Conservation (phyloP, 2,888 invertebrate genomes). For the Phortica magna region DNA sequence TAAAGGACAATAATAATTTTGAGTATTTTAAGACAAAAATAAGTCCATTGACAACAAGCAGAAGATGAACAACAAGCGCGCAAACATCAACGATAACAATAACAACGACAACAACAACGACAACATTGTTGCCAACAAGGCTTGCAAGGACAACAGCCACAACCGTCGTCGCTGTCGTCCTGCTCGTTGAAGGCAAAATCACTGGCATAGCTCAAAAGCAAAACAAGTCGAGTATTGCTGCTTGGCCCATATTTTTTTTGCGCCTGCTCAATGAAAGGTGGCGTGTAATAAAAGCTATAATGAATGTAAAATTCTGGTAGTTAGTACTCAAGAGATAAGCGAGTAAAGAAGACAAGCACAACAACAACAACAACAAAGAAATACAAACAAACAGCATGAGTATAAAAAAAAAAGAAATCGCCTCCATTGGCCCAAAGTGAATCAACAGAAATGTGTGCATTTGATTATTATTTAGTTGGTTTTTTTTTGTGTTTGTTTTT, state of each 20-base stretch:
- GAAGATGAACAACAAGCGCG: background rate
- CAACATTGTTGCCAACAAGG: background rate
- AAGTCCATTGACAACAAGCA: slow-evolving; percentile 28
- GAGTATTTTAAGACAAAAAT: slow-evolving; percentile 31
- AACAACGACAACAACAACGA: slow-evolving; percentile 11
- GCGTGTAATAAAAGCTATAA: slow-evolving; percentile 31
- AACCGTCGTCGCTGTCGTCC: background rate
- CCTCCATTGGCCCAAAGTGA: slow-evolving; percentile 22
- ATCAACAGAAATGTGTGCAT: slow-evolving; percentile 52
- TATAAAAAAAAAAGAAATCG: slow-evolving; percentile 46
- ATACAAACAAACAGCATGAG: background rate
- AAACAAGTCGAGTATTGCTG: background rate
- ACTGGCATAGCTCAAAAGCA: background rate
- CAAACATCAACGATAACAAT: background rate
- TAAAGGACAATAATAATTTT: slow-evolving; percentile 32
- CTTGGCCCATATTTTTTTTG: background rate
- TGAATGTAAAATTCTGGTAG: slow-evolving; percentile 31
- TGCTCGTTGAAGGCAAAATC: slow-evolving; percentile 4
- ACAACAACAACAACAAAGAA: background rate
- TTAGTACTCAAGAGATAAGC: slow-evolving; percentile 30
- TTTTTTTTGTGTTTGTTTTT: background rate
- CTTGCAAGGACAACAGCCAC: background rate
- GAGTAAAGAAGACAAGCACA: background rate
- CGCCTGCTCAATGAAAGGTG: background rate
- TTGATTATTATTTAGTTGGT: slow-evolving; percentile 61